Evolutionary conservation across 2,797 vertebrate species (phyloP).

Genomic region (Gymnoscopelus braueri): DNA sequence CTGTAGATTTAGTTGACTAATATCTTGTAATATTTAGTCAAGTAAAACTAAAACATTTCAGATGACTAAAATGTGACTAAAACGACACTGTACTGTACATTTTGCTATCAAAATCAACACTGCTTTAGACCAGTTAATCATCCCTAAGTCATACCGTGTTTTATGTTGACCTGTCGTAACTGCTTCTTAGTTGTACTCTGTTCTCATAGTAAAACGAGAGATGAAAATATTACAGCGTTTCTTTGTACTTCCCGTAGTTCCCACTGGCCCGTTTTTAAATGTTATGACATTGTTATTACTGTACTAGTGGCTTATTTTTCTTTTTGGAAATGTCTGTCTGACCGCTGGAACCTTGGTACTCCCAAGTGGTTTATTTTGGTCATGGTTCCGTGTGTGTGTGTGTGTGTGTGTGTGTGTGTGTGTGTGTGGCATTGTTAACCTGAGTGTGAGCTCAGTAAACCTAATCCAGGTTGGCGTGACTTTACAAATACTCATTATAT

Average conservation of each 20-base stretch:
- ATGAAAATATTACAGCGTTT: not conserved
- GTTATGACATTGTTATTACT: not conserved
- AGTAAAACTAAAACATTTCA: no score
- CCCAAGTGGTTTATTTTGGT: slow-evolving; percentile 5
- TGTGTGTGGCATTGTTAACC: slow-evolving; percentile 16
- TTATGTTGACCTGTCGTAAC: no score
- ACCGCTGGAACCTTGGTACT: not conserved
- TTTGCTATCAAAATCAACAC: not conserved
- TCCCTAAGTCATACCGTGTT: no score
- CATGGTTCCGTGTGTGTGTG: slow-evolving; percentile 14
- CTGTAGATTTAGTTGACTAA: no score
- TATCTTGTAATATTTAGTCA: no score
- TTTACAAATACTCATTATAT: slow-evolving; percentile 7
- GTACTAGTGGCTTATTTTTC: not conserved
- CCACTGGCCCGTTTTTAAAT: not conserved
- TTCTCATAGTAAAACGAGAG: not conserved
- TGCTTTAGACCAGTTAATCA: not conserved
- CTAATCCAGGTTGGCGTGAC: slow-evolving; percentile 1
- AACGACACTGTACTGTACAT: no score
- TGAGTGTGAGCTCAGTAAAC: not conserved
- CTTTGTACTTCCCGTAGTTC: slow-evolving; percentile 12
- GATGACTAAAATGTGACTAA: no score
- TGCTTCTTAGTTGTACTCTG: not conserved
- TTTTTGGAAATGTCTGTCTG: not conserved
- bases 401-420: slow-evolving; percentile 34